These are phyloP conservation scores for Sprattus sprattus DNA, from an alignment of 2,113 vertebrate genomes.

Conservation along the genomic window DNA sequence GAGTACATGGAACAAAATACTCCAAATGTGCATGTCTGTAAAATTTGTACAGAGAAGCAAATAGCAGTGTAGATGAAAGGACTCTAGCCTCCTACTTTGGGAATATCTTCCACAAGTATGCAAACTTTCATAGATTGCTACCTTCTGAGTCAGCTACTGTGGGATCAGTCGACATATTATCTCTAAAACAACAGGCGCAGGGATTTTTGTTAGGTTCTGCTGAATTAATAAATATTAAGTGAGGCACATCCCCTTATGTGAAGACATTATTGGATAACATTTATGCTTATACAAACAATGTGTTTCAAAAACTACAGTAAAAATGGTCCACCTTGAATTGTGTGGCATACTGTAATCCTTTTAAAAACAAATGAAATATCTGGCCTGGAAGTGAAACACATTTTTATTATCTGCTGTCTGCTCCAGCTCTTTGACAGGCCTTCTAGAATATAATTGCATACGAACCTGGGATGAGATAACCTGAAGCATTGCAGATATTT, in stretches of 20 bases:
- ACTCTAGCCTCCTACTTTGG: not conserved
- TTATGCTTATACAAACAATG: conserved; percentile 30
- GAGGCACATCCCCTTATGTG: conserved; percentile 39
- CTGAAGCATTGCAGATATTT: not conserved
- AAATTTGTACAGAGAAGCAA: not conserved
- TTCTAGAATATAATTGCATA: not conserved
- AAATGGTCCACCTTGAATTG: conserved; percentile 41
- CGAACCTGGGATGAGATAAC: not conserved
- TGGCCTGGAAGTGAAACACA: conserved; percentile 37
- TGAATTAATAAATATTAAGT: conserved; percentile 47
- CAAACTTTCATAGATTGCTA: not conserved
- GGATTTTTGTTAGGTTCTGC: conserved; percentile 45
- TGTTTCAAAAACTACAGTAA: conserved; percentile 48
- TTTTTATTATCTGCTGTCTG: conserved; percentile 18
- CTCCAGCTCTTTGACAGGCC: not conserved
- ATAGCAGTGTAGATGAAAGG: not conserved
- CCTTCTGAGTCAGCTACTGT: not conserved
- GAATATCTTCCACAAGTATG: not conserved
- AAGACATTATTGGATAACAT: conserved; percentile 44
- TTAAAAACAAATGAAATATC: conserved; percentile 54
- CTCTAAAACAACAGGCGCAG: conserved; percentile 45
- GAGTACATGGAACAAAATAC: not conserved
- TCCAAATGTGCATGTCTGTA: not conserved
- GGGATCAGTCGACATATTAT: conserved; percentile 50
- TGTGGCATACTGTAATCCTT: conserved; percentile 38